Evolutionary conservation across 2,888 invertebrate species (phyloP).

Genomic region (Torymus texanus): DNA sequence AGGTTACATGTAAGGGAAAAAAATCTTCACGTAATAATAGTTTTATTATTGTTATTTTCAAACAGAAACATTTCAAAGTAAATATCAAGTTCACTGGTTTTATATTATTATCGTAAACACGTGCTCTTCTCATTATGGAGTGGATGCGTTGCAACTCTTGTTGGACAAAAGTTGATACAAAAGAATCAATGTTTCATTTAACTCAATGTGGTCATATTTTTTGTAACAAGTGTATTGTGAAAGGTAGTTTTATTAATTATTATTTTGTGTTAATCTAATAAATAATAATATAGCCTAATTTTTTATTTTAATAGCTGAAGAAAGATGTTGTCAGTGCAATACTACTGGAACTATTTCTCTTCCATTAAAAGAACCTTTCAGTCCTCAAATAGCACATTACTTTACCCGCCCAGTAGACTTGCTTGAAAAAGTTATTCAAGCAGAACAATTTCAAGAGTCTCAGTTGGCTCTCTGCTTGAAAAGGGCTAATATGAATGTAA

Average conservation of each 20-base stretch:
- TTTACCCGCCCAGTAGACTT: constrained; percentile 32
- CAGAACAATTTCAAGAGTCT: constrained; percentile 45
- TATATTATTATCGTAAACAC: no score
- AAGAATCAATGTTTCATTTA: constrained; percentile 35
- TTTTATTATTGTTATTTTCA: no score
- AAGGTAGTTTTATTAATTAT: constrained; percentile 37
- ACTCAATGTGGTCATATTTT: constrained; percentile 54
- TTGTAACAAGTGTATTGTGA: constrained; percentile 43
- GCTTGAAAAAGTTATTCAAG: constrained; percentile 46
- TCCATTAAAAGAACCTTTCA: constrained; percentile 42
- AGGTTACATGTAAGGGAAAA: no score
- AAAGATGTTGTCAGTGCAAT: constrained; percentile 48
- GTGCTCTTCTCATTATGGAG: constrained; percentile 16
- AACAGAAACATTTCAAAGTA: no score
- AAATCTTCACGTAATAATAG: no score
- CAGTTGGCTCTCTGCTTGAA: constrained; percentile 42
- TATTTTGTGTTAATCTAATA: no score
- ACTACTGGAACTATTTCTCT: constrained; percentile 27
- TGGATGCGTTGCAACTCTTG: constrained; percentile 53
- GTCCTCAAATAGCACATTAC: constrained; percentile 48
- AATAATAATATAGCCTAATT: no score
- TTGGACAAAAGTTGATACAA: constrained; percentile 36
- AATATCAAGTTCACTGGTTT: no score
- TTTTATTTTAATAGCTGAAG: constrained; percentile 32
- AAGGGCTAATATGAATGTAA: constrained; percentile 30